Evolutionary conservation across 2,113 vertebrate genomes (phyloP), one percentile per base, ranked within the genome.

Genomic region (Diadophis punctatus): DNA sequence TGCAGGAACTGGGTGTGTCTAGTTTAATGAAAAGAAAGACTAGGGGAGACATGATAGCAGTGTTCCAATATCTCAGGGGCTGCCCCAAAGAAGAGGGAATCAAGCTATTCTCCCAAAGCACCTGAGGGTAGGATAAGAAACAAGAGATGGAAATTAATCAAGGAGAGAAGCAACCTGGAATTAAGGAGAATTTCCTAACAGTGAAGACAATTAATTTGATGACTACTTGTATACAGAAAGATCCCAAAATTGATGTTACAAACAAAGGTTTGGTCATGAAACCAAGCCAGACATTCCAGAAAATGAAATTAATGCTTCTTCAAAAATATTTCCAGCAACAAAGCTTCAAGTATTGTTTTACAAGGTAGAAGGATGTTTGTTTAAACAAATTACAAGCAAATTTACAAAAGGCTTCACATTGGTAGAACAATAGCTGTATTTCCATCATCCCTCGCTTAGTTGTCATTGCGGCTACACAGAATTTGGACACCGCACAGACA

Each of bases 1-100:
- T 23, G 6, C 20, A 2, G 55, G 55, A 56, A 56, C 5, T 56
- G 1, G 20, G 20, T 55, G 22, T 55, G 53, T 55, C 53, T 55
- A 55, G 20, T 55, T 4, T 22, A 0, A 56, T 8, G 0, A 56
- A 56, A 8, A 56, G 55, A 22, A 56, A 20, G 1, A 56, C 2
- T 0, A 56, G 8, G 7, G 55, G 22, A 0, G 55, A 56, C 55
- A 56, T 1, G 8, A 56, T 56, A 56, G 22, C 22, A 23, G 22
- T 9, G 0, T 56, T 25, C 55, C 0, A 25, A 0, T 25, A 56
- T 56, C 0, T 56, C 0, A 56, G 55, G 22, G 55, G 55, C 8
- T 56, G 22, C 55, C 55, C 0, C 22, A 25, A 56, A 56, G 22
- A 56, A 23, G 22, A 56, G 55, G 55, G 55, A 2, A 7, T 8